Evolutionary conservation across 2,797 vertebrate genomes (phyloP).

Genomic region (Premnoplex brunnescens): DNA sequence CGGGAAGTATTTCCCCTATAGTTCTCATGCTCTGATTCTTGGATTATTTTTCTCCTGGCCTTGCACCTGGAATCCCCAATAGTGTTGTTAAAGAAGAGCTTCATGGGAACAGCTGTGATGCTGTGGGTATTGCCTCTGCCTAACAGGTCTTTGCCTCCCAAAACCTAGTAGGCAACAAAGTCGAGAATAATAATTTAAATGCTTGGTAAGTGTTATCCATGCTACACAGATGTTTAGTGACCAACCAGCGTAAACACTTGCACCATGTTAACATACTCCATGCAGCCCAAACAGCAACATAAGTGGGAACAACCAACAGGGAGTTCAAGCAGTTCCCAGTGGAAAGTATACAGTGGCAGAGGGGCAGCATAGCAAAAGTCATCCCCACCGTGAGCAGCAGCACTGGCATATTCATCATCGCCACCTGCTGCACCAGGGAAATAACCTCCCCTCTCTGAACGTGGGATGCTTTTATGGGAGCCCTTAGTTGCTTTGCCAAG

Average conservation of each 20-base stretch:
- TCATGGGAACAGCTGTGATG: not conserved
- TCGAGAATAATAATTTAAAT: not conserved
- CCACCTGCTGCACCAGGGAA: not conserved
- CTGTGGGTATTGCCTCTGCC: not conserved
- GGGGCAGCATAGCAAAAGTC: not conserved
- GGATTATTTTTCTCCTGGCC: not conserved
- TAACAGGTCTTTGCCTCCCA: not conserved
- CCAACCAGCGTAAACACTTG: not conserved
- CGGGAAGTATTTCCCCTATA: not conserved
- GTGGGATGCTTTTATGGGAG: not conserved
- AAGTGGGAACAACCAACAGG: not conserved
- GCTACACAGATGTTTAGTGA: not conserved
- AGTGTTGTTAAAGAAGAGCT: not conserved
- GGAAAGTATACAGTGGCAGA: not conserved
- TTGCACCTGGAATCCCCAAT: not conserved
- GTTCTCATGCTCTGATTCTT: not conserved
- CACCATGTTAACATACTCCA: not conserved
- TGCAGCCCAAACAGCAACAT: not conserved
- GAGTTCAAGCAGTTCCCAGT: not conserved
- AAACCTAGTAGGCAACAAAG: not conserved
- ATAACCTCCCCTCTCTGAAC: not conserved
- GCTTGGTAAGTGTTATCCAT: not conserved
- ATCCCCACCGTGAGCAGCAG: not conserved
- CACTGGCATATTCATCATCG: not conserved
- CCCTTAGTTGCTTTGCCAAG: not conserved